Percentiles rank a stretch among this genome's conserved stretches.
Conservation (phyloP, 2,113 vertebrate species). For the Cinclus cinclus region DNA sequence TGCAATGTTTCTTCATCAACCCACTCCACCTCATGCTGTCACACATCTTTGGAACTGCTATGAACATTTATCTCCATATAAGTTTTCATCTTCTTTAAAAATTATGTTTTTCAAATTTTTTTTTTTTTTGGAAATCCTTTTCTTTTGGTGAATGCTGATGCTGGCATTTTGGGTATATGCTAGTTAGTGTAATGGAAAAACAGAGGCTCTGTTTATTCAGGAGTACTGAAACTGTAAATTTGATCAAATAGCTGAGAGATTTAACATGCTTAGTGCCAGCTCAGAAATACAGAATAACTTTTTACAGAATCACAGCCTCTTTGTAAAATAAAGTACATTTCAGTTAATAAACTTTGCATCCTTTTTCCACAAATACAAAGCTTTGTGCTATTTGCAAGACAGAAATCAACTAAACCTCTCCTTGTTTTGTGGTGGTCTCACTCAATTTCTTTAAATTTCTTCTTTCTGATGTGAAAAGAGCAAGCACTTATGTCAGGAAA, state of each 20-base stretch:
- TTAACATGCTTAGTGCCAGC: background rate
- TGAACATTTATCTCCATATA: background rate
- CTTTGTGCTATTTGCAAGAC: background rate
- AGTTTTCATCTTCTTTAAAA: background rate
- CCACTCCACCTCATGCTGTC: conserved; percentile 4
- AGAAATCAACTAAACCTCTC: background rate
- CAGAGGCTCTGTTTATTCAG: background rate
- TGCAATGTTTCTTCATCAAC: conserved; percentile 30
- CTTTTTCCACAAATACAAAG: background rate
- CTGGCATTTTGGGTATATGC: background rate
- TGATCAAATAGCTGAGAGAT: background rate
- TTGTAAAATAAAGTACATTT: background rate
- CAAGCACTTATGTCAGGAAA: background rate
- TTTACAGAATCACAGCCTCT: background rate
- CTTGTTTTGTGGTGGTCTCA: background rate
- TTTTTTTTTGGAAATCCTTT: background rate
- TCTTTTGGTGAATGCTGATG: background rate
- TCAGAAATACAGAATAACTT: background rate
- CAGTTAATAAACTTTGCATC: background rate
- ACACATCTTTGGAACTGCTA: background rate
- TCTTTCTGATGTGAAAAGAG: background rate
- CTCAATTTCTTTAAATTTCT: background rate
- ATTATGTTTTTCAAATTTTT: background rate
- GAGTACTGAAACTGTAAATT: background rate
- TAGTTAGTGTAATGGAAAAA: background rate